A percentile compares a stretch with the other conserved stretches of the same genome.
phyloP scores from a whole-genome alignment of 37 sponge, comb jelly and placozoan genomes.

The Bolinopsis microptera region DNA sequence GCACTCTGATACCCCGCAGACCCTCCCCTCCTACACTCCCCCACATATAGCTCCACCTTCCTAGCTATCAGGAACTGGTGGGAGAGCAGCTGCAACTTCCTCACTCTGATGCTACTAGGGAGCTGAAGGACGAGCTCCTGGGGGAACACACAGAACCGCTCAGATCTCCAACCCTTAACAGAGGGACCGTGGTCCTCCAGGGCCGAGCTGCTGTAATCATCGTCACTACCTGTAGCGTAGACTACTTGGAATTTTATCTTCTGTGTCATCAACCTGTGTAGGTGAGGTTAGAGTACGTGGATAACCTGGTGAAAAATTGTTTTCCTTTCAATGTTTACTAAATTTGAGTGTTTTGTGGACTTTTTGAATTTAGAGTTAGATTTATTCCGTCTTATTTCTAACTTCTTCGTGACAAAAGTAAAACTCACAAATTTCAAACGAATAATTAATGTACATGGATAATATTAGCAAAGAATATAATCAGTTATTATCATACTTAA shows the following conservation, averaged over 20 bases:
- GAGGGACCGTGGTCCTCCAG: conserved; percentile 79
- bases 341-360: no score
- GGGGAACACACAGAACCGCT: conserved; percentile 80
- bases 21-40: not conserved
- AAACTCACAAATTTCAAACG: no score
- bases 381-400: no score
- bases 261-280: conserved; percentile 68
- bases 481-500: no score
- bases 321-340: no score
- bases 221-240: conserved; percentile 75
- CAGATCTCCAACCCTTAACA: conserved; percentile 82
- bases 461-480: no score
- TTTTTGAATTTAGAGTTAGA: no score
- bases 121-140: conserved; percentile 77
- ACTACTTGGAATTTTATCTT: conserved; percentile 76
- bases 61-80: conserved; percentile 79
- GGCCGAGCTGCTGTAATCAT: conserved; percentile 72
- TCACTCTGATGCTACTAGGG: conserved; percentile 53
- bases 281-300: not conserved
- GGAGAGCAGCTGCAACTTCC: conserved; percentile 78
- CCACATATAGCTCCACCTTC: conserved; percentile 64
- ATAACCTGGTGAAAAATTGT: no score
- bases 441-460: no score
- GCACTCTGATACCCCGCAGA: not conserved
- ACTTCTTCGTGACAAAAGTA: no score